Evolutionary conservation across 2,797 vertebrate species (phyloP), one percentile per base, ranked within the genome.

Genomic region (Pogonophryne albipinna): DNA sequence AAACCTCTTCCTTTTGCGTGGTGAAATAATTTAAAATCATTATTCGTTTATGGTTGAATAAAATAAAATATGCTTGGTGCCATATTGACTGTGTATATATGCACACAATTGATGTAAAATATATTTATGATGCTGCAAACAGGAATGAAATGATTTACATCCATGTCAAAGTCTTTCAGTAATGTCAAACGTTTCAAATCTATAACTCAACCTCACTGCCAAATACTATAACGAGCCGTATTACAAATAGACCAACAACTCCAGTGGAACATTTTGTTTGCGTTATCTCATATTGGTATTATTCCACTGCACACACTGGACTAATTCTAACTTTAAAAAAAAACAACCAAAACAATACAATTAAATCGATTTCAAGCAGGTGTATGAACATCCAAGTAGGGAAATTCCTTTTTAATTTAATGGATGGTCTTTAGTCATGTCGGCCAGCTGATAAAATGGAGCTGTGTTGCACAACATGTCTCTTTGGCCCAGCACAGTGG

Each of bases 391-490:
- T 31, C 11, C 10, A 23, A 16, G 5, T n/a, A 41, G 15, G 34
- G 45, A 65, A 31, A 45, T 57, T 6, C 2, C 13, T 46, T 61
- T 66, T 55, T 42, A 9, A 66, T 59, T 50, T 53, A 13, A 17
- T 46, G 15, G 31, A 44, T 59, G 46, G n/a, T 46, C 14, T 47
- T 50, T 3, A 11, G 34, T 68, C 19, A 57, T 69, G 58, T 11
- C 19, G 8, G 13, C 42, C 59, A 58, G 50, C 11, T 83, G 47
- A 74, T 80, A 70, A 79, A 74, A 62, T 56, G 41, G 4, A 27
- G 27, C 8, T 42, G 12, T 19, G n/a, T 77, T 77, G 34, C 41
- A 46, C 56, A 84, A 79, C 60, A 14, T 57, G 38, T 80, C 49
- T 61, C 20, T 70, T 55, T 63, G 56, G 85, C 73, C 23, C 58